Conservation (phyloP, 2,113 vertebrate species). For the Pitta sordida region DNA sequence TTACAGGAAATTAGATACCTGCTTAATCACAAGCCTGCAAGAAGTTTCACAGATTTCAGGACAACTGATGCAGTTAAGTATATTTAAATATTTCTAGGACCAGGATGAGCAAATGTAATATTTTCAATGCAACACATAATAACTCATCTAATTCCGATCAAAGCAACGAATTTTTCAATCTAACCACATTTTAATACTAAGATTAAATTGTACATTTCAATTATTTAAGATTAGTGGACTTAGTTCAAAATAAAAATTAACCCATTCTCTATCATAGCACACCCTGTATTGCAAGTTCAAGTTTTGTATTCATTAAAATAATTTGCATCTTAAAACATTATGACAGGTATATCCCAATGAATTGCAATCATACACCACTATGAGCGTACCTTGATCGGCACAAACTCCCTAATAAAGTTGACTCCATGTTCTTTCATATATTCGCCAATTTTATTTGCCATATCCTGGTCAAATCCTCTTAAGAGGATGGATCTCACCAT, state of each 20-base stretch:
- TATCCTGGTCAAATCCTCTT: conserved; percentile 81
- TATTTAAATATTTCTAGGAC: background rate
- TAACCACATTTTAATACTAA: background rate
- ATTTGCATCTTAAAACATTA: background rate
- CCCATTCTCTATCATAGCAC: background rate
- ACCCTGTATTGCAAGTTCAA: background rate
- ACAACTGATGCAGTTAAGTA: background rate
- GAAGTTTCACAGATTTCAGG: background rate
- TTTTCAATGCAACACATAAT: background rate
- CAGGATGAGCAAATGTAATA: background rate
- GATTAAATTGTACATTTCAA: background rate
- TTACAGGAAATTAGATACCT: background rate
- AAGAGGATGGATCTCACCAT: conserved; percentile 82
- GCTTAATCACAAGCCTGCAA: background rate
- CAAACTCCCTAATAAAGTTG: conserved; percentile 73
- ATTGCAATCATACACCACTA: background rate
- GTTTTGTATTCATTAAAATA: background rate
- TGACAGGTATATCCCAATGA: background rate
- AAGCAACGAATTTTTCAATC: background rate
- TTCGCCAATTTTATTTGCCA: conserved; percentile 79
- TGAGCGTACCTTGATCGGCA: conserved; percentile 76
- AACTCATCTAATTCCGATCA: background rate
- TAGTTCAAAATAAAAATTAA: background rate
- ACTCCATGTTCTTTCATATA: conserved; percentile 81
- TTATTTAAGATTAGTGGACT: background rate